Evolutionary conservation across 2,888 invertebrate genomes (phyloP), one percentile per base, ranked within the genome.

Genomic region (Volucella bombylans): DNA sequence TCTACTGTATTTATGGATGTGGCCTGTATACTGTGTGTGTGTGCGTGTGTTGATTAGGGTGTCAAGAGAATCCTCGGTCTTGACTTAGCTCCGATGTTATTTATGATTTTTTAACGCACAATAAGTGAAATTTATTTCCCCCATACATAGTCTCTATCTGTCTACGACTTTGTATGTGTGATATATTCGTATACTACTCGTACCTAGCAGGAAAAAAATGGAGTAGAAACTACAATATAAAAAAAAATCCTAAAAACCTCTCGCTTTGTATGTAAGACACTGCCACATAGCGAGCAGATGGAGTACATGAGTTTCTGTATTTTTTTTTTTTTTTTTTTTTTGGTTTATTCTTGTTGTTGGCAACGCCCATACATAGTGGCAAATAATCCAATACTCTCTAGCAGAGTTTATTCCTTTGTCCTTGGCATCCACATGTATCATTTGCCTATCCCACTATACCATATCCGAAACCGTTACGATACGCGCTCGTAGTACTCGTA

Each of bases 91-190:
- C 43, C 41, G 38, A 12, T 23, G 62, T 71, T 81, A 71, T 76
- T 81, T 81, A 81, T 81, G 81, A 81, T 76, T 76, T 81, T 81
- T 71, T 69, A 65, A 39, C 49, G 69, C 31, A 31, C 74, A 76
- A 76, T 81, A 71, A 81, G 74, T 71, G 64, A 76, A 71, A 81
- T 81, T 71, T 81, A 81, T 81, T 74, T 81, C 65, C 68, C 55
- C 73, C 67, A 73, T 50, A 47, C 67, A 73, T 50, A 47, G 31
- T 6, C 31, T 31, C 31, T 31, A 31, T 31, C 31, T 31, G 6
- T 31, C 31, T 31, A 6, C 31, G 31, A 6, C 6, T 31, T 31
- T 31, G 31, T 1, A 31, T 31, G 31, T 31, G 6, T 31, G 31
- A 6, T 31, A 6, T 6, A 6, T 6, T 6, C 2, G 6, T 31